Percentiles rank a stretch among this genome's conserved stretches.
Evolutionary conservation across 2,797 vertebrate species (phyloP).

Genomic region (Danio kyathit): DNA sequence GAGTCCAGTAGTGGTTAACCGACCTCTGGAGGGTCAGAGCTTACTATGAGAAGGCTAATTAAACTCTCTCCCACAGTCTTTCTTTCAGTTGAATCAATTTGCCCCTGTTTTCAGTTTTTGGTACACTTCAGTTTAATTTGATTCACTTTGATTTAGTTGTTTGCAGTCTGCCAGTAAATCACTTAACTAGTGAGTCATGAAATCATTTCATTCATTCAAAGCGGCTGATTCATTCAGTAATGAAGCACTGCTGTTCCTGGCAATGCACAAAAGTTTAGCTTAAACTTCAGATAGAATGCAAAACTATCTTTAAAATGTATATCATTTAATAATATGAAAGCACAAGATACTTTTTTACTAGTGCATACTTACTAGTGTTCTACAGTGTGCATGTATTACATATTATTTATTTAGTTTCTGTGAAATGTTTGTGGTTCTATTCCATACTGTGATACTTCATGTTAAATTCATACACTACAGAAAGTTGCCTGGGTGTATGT

Average conservation of each 20-base stretch:
- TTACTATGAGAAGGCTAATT: slow-evolving; percentile 45
- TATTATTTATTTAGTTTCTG: neutral
- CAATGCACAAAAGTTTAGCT: too few relatives aligned
- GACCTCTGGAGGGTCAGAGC: slow-evolving; percentile 24
- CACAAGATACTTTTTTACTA: too few relatives aligned
- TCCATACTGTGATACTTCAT: neutral
- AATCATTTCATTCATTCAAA: too few relatives aligned
- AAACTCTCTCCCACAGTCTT: slow-evolving; percentile 22
- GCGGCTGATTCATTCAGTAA: too few relatives aligned
- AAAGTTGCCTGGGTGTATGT: neutral
- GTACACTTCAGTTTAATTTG: slow-evolving; percentile 34
- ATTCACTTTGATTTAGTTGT: neutral
- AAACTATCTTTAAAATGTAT: too few relatives aligned
- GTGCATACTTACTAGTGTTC: too few relatives aligned
- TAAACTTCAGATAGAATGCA: too few relatives aligned
- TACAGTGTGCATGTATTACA: too few relatives aligned
- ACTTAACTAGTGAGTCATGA: too few relatives aligned
- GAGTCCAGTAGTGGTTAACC: slow-evolving; percentile 12
- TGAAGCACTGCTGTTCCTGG: too few relatives aligned
- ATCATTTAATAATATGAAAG: too few relatives aligned
- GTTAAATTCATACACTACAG: neutral
- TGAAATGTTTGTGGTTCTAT: neutral
- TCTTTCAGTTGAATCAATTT: slow-evolving; percentile 21
- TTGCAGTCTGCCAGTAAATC: too few relatives aligned
- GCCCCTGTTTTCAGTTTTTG: slow-evolving; percentile 31